A percentile compares a stretch with the other conserved stretches of the same genome.
Conservation (phyloP, 2,888 invertebrate genomes). For the Holacanthella duospinosa region DNA sequence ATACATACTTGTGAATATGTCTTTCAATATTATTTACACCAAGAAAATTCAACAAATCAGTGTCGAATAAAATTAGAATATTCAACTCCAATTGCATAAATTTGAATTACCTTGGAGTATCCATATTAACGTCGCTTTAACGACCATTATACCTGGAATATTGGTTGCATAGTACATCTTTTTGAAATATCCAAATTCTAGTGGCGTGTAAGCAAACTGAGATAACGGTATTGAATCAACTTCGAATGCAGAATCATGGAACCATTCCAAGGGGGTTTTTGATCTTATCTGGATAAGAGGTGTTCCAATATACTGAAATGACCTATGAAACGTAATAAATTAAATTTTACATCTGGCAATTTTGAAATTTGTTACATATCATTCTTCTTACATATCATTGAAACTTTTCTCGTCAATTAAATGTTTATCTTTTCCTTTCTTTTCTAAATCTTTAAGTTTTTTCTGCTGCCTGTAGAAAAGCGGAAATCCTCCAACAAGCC, state of each 20-base stretch:
- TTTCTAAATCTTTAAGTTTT: constrained; percentile 41
- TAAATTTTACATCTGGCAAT: not conserved
- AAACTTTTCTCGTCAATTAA: not conserved
- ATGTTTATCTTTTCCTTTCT: constrained; percentile 19
- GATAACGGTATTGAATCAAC: constrained; percentile 18
- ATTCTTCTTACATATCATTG: not conserved
- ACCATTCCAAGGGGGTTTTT: constrained; percentile 55
- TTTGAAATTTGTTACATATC: too few species aligned
- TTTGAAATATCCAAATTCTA: constrained; percentile 50
- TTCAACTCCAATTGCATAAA: too few species aligned
- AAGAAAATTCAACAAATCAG: too few species aligned
- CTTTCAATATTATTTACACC: too few species aligned
- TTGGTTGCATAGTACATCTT: constrained; percentile 56
- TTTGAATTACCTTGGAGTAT: too few species aligned
- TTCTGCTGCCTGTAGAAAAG: constrained; percentile 46
- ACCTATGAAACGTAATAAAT: constrained; percentile 40
- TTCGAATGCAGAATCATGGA: constrained; percentile 41
- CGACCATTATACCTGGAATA: constrained; percentile 63
- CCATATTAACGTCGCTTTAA: too few species aligned
- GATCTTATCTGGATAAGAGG: constrained; percentile 62
- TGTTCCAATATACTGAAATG: constrained; percentile 59
- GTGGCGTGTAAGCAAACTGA: constrained; percentile 48
- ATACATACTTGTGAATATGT: too few species aligned
- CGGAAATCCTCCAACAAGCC: constrained; percentile 66
- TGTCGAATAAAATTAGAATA: not conserved